phyloP scores from a whole-genome alignment of 2,888 invertebrate genomes.

The Orthosia gothica region DNA sequence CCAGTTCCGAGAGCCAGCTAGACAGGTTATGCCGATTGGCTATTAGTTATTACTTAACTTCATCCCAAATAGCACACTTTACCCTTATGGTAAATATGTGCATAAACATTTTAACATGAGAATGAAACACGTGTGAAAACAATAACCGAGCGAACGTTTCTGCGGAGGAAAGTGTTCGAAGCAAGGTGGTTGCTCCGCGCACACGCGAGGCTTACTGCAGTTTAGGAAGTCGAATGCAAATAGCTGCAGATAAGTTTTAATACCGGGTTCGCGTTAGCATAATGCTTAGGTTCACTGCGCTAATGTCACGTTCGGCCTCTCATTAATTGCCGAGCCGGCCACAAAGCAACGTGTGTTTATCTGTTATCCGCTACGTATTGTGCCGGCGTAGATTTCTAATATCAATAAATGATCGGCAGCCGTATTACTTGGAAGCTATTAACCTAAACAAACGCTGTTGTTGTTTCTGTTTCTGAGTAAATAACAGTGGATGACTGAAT shows the following conservation, averaged over 20 bases:
- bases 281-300: constrained; percentile 88
- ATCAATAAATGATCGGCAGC: constrained; percentile 64
- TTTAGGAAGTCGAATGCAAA: constrained; percentile 91
- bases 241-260: constrained; percentile 91
- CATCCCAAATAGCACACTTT: constrained; percentile 59
- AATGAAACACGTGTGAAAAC: constrained; percentile 66
- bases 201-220: constrained; percentile 77
- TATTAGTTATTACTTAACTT: constrained; percentile 58
- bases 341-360: constrained; percentile 86
- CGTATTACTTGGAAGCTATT: constrained; percentile 53
- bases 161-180: constrained; percentile 64
- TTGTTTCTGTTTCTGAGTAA: constrained; percentile 35
- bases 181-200: constrained; percentile 66
- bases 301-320: constrained; percentile 91
- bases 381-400: constrained; percentile 67
- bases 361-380: constrained; percentile 72
- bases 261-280: constrained; percentile 84
- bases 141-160: constrained; percentile 64
- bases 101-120: constrained; percentile 64
- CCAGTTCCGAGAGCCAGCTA: constrained; percentile 37
- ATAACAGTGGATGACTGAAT: constrained; percentile 8
- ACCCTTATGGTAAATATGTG: constrained; percentile 63
- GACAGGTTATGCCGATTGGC: constrained; percentile 44
- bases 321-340: constrained; percentile 87
- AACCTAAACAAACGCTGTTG: constrained; percentile 50